A percentile compares a stretch with the other conserved stretches of the same genome.
These are phyloP conservation scores for Arizona elegans DNA, from an alignment of 2,113 vertebrate genomes.

Conservation along the genomic window DNA sequence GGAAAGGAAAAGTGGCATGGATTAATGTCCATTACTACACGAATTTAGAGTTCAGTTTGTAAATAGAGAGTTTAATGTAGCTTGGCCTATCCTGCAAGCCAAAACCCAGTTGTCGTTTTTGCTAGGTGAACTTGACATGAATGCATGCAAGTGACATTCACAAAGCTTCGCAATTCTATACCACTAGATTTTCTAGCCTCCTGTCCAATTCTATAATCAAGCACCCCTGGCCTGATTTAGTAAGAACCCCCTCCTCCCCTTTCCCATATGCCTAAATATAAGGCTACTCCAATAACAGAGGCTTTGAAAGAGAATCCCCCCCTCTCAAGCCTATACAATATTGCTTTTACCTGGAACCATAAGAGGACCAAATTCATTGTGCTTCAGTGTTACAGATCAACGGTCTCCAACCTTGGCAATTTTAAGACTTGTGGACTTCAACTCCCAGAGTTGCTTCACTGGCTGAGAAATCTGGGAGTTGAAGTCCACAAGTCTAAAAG, in stretches of 20 bases:
- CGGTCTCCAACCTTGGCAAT: no score
- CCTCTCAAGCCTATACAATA: conserved; percentile 51
- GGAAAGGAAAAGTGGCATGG: neutral
- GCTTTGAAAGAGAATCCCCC: neutral
- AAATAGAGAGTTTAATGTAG: neutral
- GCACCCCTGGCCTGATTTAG: conserved; percentile 9
- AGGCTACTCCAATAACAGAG: conserved; percentile 44
- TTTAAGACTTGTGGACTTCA: no score
- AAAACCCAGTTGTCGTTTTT: neutral
- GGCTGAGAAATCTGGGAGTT: no score
- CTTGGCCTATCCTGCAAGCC: neutral
- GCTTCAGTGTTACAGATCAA: neutral
- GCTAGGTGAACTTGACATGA: neutral
- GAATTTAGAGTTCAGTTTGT: neutral
- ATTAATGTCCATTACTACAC: neutral
- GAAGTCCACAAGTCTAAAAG: no score
- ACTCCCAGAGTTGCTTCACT: no score
- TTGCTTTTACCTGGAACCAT: conserved; percentile 39
- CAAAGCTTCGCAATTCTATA: conserved; percentile 23
- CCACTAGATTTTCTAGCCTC: conserved; percentile 35
- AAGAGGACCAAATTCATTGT: conserved; percentile 1
- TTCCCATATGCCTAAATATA: conserved; percentile 59
- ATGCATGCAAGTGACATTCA: conserved; percentile 34
- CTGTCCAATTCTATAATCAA: neutral
- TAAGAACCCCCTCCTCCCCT: conserved; percentile 13